A percentile compares a stretch with the other conserved stretches of the same genome.
These are phyloP conservation scores for Trididemnum miniatum DNA, from an alignment of 23 tunicate genomes.

Conservation along the genomic window DNA sequence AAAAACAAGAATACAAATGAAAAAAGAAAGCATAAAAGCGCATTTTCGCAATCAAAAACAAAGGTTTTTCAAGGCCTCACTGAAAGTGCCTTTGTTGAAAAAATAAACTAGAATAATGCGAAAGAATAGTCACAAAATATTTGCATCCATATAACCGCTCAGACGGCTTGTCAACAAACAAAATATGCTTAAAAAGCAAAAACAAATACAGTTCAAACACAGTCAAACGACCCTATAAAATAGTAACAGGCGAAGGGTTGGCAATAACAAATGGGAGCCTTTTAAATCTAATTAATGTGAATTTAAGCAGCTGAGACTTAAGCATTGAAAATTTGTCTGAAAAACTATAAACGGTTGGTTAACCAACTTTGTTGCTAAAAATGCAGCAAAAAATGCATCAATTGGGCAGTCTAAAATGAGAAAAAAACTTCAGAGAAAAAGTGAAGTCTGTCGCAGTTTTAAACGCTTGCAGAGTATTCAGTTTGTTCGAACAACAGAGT, in stretches of 20 bases:
- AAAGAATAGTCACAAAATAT: slow-evolving; percentile 4
- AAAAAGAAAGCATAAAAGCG: not conserved
- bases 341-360: no score
- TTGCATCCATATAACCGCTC: not conserved
- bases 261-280: no score
- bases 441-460: slow-evolving; percentile 1
- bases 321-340: no score
- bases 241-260: no score
- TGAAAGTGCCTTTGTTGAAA: not conserved
- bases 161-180: not conserved
- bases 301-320: no score
- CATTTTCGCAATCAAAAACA: slow-evolving; percentile 8
- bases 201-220: not conserved
- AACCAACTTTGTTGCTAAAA: no score
- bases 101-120: not conserved
- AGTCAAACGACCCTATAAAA: no score
- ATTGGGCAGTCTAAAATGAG: no score
- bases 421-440: no score
- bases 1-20: no score
- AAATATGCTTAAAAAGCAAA: not conserved
- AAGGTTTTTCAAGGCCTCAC: not conserved
- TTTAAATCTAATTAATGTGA: no score
- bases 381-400: no score
- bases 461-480: not conserved
- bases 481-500: not conserved